Evolutionary conservation across 2,888 invertebrate genomes (phyloP).

Genomic region (Catocala nupta): DNA sequence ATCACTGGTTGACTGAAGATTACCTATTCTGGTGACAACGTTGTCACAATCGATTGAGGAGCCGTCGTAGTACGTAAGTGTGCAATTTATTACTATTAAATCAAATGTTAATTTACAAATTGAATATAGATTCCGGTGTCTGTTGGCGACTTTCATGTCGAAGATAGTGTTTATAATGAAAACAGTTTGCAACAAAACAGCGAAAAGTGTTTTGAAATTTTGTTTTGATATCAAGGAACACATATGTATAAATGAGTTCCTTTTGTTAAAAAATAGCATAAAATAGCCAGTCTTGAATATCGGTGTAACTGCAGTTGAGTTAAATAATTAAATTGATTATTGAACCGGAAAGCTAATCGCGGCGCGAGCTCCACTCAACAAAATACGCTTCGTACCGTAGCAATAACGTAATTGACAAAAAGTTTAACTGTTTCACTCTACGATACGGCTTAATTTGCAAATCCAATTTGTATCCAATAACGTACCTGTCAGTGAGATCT

Average conservation of each 20-base stretch:
- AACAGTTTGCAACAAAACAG: too few relatives aligned
- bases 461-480: conserved; percentile 66
- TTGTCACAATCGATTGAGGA: too few relatives aligned
- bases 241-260: background rate
- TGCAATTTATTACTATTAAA: too few relatives aligned
- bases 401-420: conserved; percentile 53
- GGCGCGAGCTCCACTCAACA: conserved; percentile 38
- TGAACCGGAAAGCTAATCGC: conserved; percentile 43
- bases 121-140: too few relatives aligned
- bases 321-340: conserved; percentile 39
- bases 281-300: conserved; percentile 15
- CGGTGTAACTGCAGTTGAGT: conserved; percentile 31
- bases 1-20: too few relatives aligned
- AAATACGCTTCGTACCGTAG: conserved; percentile 34
- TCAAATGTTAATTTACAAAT: too few relatives aligned
- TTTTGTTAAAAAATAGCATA: background rate
- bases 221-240: too few relatives aligned
- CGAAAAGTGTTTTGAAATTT: too few relatives aligned
- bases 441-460: conserved; percentile 65
- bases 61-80: too few relatives aligned
- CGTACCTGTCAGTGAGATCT: conserved; percentile 61
- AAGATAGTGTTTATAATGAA: too few relatives aligned
- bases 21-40: too few relatives aligned
- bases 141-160: too few relatives aligned
- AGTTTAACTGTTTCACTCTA: conserved; percentile 57